Percentiles rank a stretch among this genome's conserved stretches.
phyloP scores from a whole-genome alignment of 2,888 invertebrate species.

The Eulithis prunata region DNA sequence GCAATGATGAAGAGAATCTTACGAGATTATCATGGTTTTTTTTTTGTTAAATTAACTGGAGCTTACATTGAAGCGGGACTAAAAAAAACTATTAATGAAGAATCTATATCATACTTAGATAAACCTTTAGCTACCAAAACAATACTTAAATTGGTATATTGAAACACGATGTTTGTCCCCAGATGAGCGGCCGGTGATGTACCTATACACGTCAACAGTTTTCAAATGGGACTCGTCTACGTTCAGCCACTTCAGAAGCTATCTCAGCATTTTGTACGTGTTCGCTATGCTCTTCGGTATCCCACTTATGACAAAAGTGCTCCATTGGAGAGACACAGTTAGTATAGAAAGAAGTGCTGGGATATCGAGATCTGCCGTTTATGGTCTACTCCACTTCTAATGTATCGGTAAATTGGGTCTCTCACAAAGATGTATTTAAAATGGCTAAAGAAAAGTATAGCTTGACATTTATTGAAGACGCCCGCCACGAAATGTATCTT shows the following conservation, averaged over 20 bases:
- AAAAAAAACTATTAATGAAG: too few species aligned
- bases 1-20: too few species aligned
- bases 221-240: slow-evolving; percentile 88
- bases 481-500: too few species aligned
- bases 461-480: too few species aligned
- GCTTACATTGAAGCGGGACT: too few species aligned
- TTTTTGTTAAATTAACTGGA: too few species aligned
- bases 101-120: too few species aligned
- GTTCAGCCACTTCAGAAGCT: slow-evolving; percentile 90
- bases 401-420: neutral
- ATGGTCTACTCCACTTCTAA: neutral
- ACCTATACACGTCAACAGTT: slow-evolving; percentile 88
- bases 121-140: too few species aligned
- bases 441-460: too few species aligned
- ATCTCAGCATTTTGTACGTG: slow-evolving; percentile 89
- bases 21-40: too few species aligned
- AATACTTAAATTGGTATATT: too few species aligned
- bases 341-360: slow-evolving; percentile 41
- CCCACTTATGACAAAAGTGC: slow-evolving; percentile 87
- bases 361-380: neutral
- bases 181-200: slow-evolving; percentile 91
- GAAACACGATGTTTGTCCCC: slow-evolving; percentile 46
- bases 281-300: slow-evolving; percentile 88
- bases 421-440: neutral
- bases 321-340: slow-evolving; percentile 88